Base-by-base conservation (phyloP, 2,113 vertebrate genomes). In the Puntigrus tetrazona region DNA sequence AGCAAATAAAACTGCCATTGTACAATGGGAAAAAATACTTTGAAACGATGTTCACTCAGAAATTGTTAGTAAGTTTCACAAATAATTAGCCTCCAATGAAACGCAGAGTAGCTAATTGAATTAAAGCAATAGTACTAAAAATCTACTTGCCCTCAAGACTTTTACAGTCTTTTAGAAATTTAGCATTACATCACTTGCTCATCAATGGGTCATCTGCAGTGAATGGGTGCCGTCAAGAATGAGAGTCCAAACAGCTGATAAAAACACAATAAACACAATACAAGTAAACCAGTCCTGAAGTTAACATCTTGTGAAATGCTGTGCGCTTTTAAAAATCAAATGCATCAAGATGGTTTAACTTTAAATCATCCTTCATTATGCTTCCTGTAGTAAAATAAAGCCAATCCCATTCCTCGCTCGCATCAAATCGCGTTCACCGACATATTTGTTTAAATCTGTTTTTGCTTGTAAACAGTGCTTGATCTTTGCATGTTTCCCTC, bases 1-100 rank as follows among this genome's bases (percentile, higher is more conserved):
- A 88, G 88, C 92, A 93, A 91, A 93, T 92, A 94, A 93, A 93
- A 92, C 92, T 91, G 88, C 88, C 91, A 91, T 92, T 94, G 91
- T 93, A 90, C 73, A 18, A 4, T 75, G 73, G n/a, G 43, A 75
- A 47, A 47, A 7, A 25, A 18, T 0, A 27, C 70, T 73, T 73
- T 45, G 70, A 43, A 73, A 43, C 6, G 25, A 31, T 31, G 73
- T 75, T 75, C 20, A 73, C 69, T 43, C 9, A 13, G 38, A 73
- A n/a, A 25, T 43, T 5, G 9, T 38, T 13, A 13, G 38, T 41
- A 25, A 2, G 50, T 29, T 20, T 31, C 3, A 31, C 13, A 16
- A 14, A 7, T 16, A 74, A 75, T 31, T 75, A 27, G 38, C 34
- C 34, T 22, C 16, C 5, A 14, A 72, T 11, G 67, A 41, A 25